These are phyloP conservation scores for Melipona beecheii DNA, from an alignment of 2,888 invertebrate genomes.

Conservation along the genomic window DNA sequence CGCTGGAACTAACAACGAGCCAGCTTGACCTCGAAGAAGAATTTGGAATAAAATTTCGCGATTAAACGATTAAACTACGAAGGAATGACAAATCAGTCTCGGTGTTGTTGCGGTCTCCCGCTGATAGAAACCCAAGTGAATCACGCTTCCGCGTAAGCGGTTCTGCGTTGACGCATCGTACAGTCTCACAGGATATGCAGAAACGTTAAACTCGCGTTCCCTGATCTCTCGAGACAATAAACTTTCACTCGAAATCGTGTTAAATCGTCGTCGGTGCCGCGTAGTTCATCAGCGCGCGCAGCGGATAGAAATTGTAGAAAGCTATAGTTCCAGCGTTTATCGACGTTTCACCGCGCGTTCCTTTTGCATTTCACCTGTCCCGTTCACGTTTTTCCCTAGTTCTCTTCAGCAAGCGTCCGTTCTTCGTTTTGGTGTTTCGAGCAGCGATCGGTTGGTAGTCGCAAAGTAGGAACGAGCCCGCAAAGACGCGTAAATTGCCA, in stretches of 20 bases:
- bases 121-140: slow-evolving; percentile 18
- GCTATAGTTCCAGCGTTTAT: no score
- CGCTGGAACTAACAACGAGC: no score
- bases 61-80: neutral
- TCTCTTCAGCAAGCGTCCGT: no score
- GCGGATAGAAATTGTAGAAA: no score
- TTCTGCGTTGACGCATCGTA: slow-evolving; percentile 37
- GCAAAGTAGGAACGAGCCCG: neutral
- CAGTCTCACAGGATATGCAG: slow-evolving; percentile 3
- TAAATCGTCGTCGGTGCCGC: neutral
- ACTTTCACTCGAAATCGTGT: neutral
- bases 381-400: no score
- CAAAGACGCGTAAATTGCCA: slow-evolving; percentile 29
- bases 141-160: slow-evolving; percentile 35
- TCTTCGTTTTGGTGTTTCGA: no score
- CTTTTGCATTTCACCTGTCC: no score
- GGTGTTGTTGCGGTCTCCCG: neutral
- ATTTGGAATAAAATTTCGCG: neutral
- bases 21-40: no score
- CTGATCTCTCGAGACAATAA: no score
- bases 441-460: slow-evolving; percentile 30
- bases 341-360: no score
- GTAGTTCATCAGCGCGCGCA: no score
- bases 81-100: neutral
- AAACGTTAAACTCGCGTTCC: neutral